Evolutionary conservation across 92 coral and sea anemone genomes (phyloP).

Genomic region (Zoanthus sociatus): DNA sequence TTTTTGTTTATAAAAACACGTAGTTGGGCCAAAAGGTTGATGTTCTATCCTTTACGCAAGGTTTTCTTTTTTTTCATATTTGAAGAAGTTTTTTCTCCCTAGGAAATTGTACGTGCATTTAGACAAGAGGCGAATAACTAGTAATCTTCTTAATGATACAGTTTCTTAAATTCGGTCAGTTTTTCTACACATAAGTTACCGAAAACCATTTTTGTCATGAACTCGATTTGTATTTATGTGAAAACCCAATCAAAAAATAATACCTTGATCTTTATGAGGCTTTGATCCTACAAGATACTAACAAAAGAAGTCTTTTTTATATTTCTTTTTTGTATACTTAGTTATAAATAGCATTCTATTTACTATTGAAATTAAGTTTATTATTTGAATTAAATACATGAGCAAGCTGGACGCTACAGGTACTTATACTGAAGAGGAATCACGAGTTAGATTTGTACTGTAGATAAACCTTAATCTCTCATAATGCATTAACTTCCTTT

Average conservation of each 20-base stretch:
- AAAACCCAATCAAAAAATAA: neutral
- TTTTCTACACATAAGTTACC: neutral
- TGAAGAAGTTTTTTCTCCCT: too few relatives aligned
- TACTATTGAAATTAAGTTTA: neutral
- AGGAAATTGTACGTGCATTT: too few relatives aligned
- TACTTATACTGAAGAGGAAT: neutral
- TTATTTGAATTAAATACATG: neutral
- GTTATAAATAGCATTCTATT: neutral
- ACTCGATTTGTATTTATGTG: constrained; percentile 6
- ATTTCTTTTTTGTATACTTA: neutral
- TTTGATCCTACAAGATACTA: too few relatives aligned
- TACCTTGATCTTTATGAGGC: neutral
- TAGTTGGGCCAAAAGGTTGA: too few relatives aligned
- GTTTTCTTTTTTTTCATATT: too few relatives aligned
- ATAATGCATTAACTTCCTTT: too few relatives aligned
- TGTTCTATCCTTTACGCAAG: too few relatives aligned
- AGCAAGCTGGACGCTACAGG: neutral
- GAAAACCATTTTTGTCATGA: neutral
- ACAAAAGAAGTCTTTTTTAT: neutral
- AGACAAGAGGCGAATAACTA: too few relatives aligned
- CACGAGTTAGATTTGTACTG: too few relatives aligned
- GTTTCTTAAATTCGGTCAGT: neutral
- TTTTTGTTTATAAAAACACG: too few relatives aligned
- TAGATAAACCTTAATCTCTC: too few relatives aligned
- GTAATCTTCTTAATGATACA: neutral